A percentile compares a stretch with the other conserved stretches of the same genome.
These are phyloP conservation scores for Pseudomyrmex concolor DNA, from an alignment of 1,140 invertebrate species.

Conservation along the genomic window DNA sequence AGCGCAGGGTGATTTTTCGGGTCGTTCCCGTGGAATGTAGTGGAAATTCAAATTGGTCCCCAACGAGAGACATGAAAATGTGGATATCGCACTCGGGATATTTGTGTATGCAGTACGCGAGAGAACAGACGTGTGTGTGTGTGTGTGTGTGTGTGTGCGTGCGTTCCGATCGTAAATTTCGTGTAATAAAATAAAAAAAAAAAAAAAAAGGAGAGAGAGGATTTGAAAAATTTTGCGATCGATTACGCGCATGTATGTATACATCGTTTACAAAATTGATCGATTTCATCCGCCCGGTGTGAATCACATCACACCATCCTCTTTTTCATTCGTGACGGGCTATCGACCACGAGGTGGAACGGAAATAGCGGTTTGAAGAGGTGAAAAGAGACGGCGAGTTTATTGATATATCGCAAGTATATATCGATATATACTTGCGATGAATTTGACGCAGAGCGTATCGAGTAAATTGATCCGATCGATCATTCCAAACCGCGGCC, in stretches of 20 bases:
- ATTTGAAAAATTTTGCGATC: background rate
- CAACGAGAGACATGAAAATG: slow-evolving; percentile 19
- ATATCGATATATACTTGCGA: background rate
- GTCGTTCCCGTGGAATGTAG: slow-evolving; percentile 28
- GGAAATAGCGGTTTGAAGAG: background rate
- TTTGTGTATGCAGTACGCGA: background rate
- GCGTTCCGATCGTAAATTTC: slow-evolving; percentile 8
- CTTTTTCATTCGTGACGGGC: background rate
- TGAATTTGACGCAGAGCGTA: slow-evolving; percentile 17
- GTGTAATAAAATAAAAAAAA: slow-evolving; percentile 18
- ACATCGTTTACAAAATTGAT: slow-evolving; percentile 21
- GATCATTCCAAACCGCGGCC: background rate
- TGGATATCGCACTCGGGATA: slow-evolving; percentile 17
- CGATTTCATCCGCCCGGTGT: background rate
- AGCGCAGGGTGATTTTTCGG: slow-evolving; percentile 33
- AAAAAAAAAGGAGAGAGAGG: no score
- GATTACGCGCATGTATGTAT: background rate
- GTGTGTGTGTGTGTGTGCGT: background rate
- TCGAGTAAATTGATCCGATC: slow-evolving; percentile 20
- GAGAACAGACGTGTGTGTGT: background rate
- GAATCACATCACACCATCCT: background rate
- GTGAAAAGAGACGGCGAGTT: background rate
- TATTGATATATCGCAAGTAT: slow-evolving; percentile 9
- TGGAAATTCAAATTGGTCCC: slow-evolving; percentile 39
- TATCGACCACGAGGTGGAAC: background rate